Evolutionary conservation across 1,140 invertebrate species (phyloP), one percentile per base, ranked within the genome.

Genomic region (Lepidostoma basale): DNA sequence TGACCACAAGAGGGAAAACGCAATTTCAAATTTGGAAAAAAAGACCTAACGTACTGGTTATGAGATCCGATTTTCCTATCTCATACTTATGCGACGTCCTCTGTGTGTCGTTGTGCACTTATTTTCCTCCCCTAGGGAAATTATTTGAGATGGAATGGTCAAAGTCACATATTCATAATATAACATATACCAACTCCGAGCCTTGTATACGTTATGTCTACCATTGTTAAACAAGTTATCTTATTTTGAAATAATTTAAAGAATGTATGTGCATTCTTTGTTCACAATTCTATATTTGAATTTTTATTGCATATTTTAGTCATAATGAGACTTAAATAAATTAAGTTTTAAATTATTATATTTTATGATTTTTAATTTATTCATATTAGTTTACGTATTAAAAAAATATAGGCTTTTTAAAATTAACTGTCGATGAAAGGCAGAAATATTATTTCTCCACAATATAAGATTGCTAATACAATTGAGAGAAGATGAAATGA

Each of bases 71-170:
- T 62, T 12, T 25, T 20, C 59, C 30, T 42, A 30, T 62, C 59
- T 45, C 22, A 5, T 18, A n/a, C 36, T 59, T 70, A 70, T 70
- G 65, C 58, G 68, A 40, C 69, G 64, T 67, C 70, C 62, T 23
- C 12, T n/a, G 70, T 68, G 70, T 72, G 67, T 69, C 70, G 70
- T 68, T 67, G 62, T 72, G 70, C 56, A 66, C 70, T 72, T 72
- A 72, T 69, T 72, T 67, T 67, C 28, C 56, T 45, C 28, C 70
- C 70, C 67, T 26, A 30, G 68, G 70, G 70, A 72, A 72, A 72
- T 72, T 72, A 72, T 68, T 16, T 22, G 56, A 56, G 67, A 68
- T 68, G 63, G 67, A 26, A 68, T 69, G 70, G 66, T 68, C 70
- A 63, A 62, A 16, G 54, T 42, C 49, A 23, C 45, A 42, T 60